A percentile compares a stretch with the other conserved stretches of the same genome.
phyloP scores from a whole-genome alignment of 2,888 invertebrate genomes.

The Drosophila koepferae region DNA sequence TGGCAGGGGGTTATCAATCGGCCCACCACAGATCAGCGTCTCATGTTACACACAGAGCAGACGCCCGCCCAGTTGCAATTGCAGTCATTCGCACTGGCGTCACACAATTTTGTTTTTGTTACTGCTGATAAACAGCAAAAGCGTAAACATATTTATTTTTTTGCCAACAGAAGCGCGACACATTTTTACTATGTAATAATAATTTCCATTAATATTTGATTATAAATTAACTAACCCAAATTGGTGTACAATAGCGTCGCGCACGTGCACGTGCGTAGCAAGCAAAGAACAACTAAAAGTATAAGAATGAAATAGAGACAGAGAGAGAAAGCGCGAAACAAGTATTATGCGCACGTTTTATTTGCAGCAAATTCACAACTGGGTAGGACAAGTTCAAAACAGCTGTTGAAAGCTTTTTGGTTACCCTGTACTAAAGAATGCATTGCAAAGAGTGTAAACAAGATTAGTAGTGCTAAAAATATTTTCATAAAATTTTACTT shows the following conservation, averaged over 20 bases:
- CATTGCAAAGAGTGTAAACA: constrained; percentile 2
- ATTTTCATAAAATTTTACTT: neutral
- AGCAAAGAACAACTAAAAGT: constrained; percentile 10
- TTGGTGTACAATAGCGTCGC: constrained; percentile 41
- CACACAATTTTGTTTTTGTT: constrained; percentile 55
- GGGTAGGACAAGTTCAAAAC: constrained; percentile 23
- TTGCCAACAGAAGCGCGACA: constrained; percentile 8
- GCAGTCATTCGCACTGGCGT: constrained; percentile 63
- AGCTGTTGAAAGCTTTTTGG: constrained; percentile 29
- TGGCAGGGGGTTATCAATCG: constrained; percentile 72
- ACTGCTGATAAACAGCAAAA: constrained; percentile 45
- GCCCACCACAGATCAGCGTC: constrained; percentile 47
- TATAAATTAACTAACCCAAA: constrained; percentile 56
- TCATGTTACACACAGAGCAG: constrained; percentile 51
- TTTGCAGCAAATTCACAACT: constrained; percentile 10
- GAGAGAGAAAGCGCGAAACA: constrained; percentile 5
- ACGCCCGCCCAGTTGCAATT: constrained; percentile 39
- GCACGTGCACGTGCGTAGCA: constrained; percentile 69
- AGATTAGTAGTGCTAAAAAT: too few species aligned
- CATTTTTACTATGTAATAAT: constrained; percentile 7
- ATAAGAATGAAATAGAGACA: neutral
- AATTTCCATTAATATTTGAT: constrained; percentile 17
- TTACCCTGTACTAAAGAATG: constrained; percentile 1
- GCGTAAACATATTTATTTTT: constrained; percentile 70
- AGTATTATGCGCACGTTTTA: constrained; percentile 29